Evolutionary conservation across 2,888 invertebrate species (phyloP), one percentile per base, ranked within the genome.

Genomic region (Drepana falcataria): DNA sequence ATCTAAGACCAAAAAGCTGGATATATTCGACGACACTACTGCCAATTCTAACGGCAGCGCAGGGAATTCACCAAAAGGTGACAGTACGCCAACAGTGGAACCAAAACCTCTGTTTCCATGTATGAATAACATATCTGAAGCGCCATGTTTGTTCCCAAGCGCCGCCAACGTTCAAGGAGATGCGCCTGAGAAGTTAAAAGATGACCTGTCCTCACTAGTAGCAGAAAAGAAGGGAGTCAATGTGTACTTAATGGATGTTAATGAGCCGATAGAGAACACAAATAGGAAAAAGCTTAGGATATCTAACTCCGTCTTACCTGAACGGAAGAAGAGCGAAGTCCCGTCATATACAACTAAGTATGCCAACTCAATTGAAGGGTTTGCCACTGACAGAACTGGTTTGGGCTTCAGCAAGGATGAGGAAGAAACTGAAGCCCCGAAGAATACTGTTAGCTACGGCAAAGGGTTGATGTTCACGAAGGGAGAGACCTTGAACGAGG

Each of bases 391-490:
- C 60, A 75, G 91, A 47, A 86, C 88, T 2, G 92, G 92, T 1
- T 71, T 92, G 62, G 92, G 92, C 0, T 92, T 92, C 52, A 81
- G 70, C 57, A 78, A 83, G 56, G 81, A 81, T 1, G 78, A 77
- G 2, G 81, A 75, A 4, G 69, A 59, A 3, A 66, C 55, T 2
- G 66, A 64, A 6, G 78, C 71, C 67, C 71, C 84, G 35, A 91
- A 91, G 64, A 83, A 79, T 47, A 83, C 85, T 0, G 77, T 89
- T 1, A 81, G 67, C 55, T 90, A 90, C 57, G 90, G 90, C 0
- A 89, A 87, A 3, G 88, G 87, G 0, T 72, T 92, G 56, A 76
- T 80, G 60, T 92, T 92, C 59, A 88, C 92, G 0, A 92, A 92
- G 68, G 92, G 92, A 1, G 92, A 92, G 68, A 84, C 83, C 0